Conservation (phyloP, 2,113 vertebrate genomes). For the Saimiri boliviensis region DNA sequence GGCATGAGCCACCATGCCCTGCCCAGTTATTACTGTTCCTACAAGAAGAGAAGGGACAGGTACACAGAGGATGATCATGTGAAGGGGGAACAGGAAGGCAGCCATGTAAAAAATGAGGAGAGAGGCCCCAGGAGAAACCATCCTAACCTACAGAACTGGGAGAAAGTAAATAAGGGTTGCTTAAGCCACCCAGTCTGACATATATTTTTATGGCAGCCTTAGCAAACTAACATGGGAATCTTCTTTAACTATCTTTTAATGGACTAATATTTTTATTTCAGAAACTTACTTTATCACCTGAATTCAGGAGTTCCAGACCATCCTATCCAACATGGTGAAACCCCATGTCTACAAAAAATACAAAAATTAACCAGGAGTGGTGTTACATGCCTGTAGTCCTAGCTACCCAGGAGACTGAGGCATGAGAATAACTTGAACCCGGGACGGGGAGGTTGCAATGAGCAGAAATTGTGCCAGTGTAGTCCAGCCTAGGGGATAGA, state of each 20-base stretch:
- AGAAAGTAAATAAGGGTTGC: background rate
- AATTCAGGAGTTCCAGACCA: no score
- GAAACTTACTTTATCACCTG: background rate
- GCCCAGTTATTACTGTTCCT: background rate
- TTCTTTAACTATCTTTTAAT: background rate
- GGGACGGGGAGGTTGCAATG: no score
- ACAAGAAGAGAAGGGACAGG: background rate
- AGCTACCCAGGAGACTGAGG: no score
- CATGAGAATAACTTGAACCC: no score
- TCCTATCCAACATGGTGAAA: no score
- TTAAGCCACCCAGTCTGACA: background rate
- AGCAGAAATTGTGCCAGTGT: no score
- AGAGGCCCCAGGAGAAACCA: background rate
- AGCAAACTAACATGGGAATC: background rate
- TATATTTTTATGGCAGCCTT: background rate
- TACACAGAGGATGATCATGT: background rate
- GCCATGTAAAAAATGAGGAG: background rate
- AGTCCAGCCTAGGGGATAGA: no score
- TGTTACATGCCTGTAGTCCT: no score
- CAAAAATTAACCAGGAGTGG: no score
- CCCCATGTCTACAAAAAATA: no score
- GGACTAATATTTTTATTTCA: background rate
- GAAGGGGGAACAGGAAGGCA: background rate
- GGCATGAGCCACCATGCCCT: no score
- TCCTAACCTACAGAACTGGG: background rate